Percentiles rank a stretch among this genome's conserved stretches.
phyloP scores from a whole-genome alignment of 1,140 invertebrate genomes.

The Orchesella cincta region DNA sequence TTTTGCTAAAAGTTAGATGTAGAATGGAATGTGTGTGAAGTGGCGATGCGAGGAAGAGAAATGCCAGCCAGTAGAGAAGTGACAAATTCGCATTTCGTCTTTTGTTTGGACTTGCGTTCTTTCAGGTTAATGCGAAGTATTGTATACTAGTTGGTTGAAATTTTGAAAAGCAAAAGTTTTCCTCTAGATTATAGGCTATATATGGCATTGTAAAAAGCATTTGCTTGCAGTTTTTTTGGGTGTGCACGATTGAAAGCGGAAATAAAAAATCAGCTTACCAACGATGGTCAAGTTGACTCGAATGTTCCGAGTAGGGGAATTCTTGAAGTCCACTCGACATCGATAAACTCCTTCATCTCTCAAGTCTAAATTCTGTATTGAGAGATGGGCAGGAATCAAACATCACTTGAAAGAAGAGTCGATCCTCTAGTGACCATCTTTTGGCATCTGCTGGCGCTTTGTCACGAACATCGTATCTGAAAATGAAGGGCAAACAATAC shows the following conservation, averaged over 20 bases:
- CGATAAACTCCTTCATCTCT: slow-evolving; percentile 63
- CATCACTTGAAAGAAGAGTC: slow-evolving; percentile 71
- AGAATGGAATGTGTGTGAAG: not conserved
- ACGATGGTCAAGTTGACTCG: slow-evolving; percentile 63
- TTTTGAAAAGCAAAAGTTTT: no score
- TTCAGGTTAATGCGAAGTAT: not conserved
- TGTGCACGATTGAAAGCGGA: not conserved
- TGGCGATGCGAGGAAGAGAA: not conserved
- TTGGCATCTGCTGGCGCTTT: slow-evolving; percentile 57
- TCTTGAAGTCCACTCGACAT: slow-evolving; percentile 64
- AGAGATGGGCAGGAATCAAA: slow-evolving; percentile 60
- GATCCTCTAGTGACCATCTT: slow-evolving; percentile 73
- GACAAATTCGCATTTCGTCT: not conserved
- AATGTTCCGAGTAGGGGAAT: slow-evolving; percentile 62
- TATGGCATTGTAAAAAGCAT: not conserved
- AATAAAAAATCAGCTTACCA: slow-evolving; percentile 57
- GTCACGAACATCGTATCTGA: slow-evolving; percentile 74
- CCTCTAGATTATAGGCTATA: not conserved
- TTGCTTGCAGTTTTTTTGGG: not conserved
- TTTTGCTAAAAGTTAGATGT: not conserved
- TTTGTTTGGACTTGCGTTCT: not conserved
- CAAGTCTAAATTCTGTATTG: slow-evolving; percentile 58
- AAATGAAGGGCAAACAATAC: slow-evolving; percentile 50
- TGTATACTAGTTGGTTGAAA: no score
- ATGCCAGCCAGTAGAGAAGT: not conserved